phyloP scores from a whole-genome alignment of 1,140 invertebrate species.

The Sitodiplosis mosellana region DNA sequence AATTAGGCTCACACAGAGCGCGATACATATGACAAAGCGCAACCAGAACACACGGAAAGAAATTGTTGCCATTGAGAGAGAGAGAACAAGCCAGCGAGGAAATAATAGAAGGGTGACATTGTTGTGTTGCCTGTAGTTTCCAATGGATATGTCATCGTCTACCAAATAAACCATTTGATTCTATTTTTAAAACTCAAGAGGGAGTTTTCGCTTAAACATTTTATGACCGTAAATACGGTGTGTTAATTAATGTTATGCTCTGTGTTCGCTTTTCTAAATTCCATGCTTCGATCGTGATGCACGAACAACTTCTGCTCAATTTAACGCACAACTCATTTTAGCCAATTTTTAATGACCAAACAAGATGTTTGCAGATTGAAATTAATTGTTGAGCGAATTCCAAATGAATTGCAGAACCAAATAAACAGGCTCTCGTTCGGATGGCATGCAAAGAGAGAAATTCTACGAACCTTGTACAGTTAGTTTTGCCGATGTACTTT shows the following conservation, averaged over 20 bases:
- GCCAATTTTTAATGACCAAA: neutral
- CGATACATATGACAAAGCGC: neutral
- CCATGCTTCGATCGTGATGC: neutral
- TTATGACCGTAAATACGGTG: neutral
- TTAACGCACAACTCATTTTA: neutral
- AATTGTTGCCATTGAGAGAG: too few relatives aligned
- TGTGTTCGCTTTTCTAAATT: neutral
- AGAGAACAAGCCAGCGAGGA: too few relatives aligned
- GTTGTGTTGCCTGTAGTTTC: too few relatives aligned
- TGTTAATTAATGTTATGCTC: neutral
- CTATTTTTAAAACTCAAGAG: neutral
- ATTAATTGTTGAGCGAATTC: too few relatives aligned
- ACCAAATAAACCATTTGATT: neutral
- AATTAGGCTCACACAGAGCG: too few relatives aligned
- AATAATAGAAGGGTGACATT: too few relatives aligned
- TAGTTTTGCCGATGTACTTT: constrained; percentile 47
- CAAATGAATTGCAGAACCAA: too few relatives aligned
- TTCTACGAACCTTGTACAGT: constrained; percentile 56
- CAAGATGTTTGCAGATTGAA: neutral
- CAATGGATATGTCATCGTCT: neutral
- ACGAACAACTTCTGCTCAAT: neutral
- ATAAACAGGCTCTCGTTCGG: too few relatives aligned
- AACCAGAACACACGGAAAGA: too few relatives aligned
- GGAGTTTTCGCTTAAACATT: neutral
- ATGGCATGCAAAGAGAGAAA: too few relatives aligned